Conservation (phyloP, 2,888 invertebrate genomes). For the Pseudococcus longispinus region DNA sequence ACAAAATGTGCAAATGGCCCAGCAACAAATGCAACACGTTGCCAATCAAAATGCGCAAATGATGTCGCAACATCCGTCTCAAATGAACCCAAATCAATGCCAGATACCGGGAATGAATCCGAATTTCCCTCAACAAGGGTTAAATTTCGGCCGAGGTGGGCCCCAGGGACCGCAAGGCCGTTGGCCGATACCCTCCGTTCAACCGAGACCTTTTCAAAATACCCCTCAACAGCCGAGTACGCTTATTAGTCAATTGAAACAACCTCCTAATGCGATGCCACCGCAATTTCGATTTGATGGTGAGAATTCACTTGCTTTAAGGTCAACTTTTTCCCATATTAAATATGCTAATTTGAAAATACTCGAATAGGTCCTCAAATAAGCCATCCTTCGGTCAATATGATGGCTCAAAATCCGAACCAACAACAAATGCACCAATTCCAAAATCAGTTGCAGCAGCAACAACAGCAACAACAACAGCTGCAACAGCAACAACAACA, state of each 20-base stretch:
- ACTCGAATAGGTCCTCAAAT: neutral
- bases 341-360: neutral
- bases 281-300: constrained; percentile 61
- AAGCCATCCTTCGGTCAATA: neutral
- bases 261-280: constrained; percentile 67
- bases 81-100: constrained; percentile 40
- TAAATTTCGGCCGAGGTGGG: constrained; percentile 52
- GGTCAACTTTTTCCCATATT: neutral
- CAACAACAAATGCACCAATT: constrained; percentile 59
- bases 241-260: constrained; percentile 68
- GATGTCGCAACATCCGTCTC: constrained; percentile 57
- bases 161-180: constrained; percentile 48
- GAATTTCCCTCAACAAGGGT: constrained; percentile 49
- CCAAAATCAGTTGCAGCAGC: constrained; percentile 58
- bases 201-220: constrained; percentile 50
- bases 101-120: constrained; percentile 38
- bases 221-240: constrained; percentile 62
- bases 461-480: constrained; percentile 60
- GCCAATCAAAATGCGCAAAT: constrained; percentile 56
- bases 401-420: constrained; percentile 48
- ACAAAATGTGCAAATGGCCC: constrained; percentile 51
- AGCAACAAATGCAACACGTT: constrained; percentile 59
- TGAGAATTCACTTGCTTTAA: neutral
- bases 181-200: constrained; percentile 60
- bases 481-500: constrained; percentile 61